Percentiles rank a stretch among this genome's conserved stretches.
Conservation (phyloP, 2,797 vertebrate species). For the Arremon brunneinucha region DNA sequence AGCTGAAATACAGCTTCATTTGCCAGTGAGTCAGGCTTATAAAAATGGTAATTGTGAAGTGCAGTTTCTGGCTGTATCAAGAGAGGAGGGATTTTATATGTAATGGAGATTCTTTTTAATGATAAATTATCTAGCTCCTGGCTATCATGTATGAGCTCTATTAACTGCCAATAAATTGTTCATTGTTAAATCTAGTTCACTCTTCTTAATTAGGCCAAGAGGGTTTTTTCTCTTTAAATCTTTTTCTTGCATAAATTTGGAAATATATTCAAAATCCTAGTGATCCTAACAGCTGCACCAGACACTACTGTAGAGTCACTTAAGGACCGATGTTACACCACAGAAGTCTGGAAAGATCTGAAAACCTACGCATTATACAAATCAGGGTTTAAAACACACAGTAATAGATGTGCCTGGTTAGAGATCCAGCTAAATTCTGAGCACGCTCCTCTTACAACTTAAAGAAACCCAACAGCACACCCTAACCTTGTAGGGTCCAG, state of each 20-base stretch:
- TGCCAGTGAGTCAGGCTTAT: slow-evolving; percentile 63
- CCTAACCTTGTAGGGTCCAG: background rate
- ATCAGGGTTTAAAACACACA: background rate
- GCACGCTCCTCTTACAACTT: background rate
- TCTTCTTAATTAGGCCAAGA: slow-evolving; percentile 76
- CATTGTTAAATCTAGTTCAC: slow-evolving; percentile 77
- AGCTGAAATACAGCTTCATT: slow-evolving; percentile 54
- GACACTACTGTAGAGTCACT: slow-evolving; percentile 4
- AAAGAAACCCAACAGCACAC: background rate
- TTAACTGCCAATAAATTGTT: slow-evolving; percentile 78
- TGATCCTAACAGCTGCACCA: slow-evolving; percentile 7
- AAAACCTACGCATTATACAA: slow-evolving; percentile 9
- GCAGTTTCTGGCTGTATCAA: slow-evolving; percentile 58
- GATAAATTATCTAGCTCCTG: slow-evolving; percentile 77
- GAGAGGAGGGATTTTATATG: slow-evolving; percentile 64
- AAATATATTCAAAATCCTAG: slow-evolving; percentile 50
- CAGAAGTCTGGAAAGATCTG: slow-evolving; percentile 19
- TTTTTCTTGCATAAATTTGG: slow-evolving; percentile 49
- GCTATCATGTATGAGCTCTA: slow-evolving; percentile 74
- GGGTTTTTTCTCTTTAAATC: slow-evolving; percentile 56
- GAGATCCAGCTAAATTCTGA: background rate
- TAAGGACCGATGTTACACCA: slow-evolving; percentile 43
- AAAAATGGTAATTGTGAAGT: slow-evolving; percentile 69
- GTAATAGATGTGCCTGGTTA: background rate
- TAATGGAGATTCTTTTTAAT: slow-evolving; percentile 72